Evolutionary conservation across 2,113 vertebrate genomes (phyloP).

Genomic region (Xiphias gladius): DNA sequence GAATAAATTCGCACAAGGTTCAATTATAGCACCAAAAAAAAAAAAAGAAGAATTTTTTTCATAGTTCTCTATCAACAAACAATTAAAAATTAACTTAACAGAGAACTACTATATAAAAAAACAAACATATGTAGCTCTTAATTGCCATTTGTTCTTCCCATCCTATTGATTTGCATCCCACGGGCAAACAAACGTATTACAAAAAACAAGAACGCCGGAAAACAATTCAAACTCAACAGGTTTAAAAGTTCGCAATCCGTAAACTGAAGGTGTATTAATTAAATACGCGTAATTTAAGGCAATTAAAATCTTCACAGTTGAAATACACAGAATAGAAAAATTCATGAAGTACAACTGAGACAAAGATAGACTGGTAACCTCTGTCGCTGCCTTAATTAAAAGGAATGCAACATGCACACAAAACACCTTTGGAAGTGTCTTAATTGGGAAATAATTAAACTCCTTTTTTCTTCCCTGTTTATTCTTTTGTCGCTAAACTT

Average conservation of each 20-base stretch:
- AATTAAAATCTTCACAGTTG: slow-evolving; percentile 71
- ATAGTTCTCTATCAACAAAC: neutral
- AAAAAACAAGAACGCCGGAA: slow-evolving; percentile 10
- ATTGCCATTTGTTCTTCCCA: slow-evolving; percentile 8
- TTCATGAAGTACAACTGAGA: slow-evolving; percentile 58
- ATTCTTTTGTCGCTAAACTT: slow-evolving; percentile 65
- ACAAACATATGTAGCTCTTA: neutral
- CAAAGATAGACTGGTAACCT: slow-evolving; percentile 70
- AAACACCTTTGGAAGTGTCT: slow-evolving; percentile 68
- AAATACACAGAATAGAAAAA: slow-evolving; percentile 54
- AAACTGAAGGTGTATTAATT: slow-evolving; percentile 69
- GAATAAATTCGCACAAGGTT: neutral
- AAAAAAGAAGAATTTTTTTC: neutral
- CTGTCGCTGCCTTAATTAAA: slow-evolving; percentile 68
- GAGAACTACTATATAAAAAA: neutral
- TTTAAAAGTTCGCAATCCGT: slow-evolving; percentile 52
- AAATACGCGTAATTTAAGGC: slow-evolving; percentile 71
- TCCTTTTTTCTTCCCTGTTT: slow-evolving; percentile 67
- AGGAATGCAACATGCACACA: slow-evolving; percentile 59
- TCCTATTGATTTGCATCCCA: slow-evolving; percentile 7
- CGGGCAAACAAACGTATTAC: neutral
- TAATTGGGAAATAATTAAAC: slow-evolving; percentile 81
- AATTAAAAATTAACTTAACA: neutral
- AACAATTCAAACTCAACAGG: slow-evolving; percentile 35
- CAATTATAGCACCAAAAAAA: neutral